Evolutionary conservation across 2,113 vertebrate genomes (phyloP).

Genomic region (Dermatemys mawii): DNA sequence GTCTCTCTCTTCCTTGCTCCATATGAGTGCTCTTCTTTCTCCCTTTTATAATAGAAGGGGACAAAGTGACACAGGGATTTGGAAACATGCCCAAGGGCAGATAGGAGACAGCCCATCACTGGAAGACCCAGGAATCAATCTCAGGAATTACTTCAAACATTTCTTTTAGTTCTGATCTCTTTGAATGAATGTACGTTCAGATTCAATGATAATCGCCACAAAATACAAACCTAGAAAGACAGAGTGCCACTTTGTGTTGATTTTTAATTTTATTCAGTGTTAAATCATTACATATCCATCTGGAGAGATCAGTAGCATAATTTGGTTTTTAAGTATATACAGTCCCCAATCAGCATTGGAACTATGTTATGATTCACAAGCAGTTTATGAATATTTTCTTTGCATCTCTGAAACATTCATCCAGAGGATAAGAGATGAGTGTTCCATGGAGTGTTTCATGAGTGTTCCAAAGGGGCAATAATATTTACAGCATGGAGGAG

Average conservation of each 20-base stretch:
- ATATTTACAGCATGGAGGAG: neutral
- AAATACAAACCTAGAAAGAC: neutral
- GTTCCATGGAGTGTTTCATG: no score
- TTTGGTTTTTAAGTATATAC: slow-evolving; percentile 11
- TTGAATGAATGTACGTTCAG: neutral
- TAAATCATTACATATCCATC: slow-evolving; percentile 9
- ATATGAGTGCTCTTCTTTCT: neutral
- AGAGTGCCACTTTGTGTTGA: neutral
- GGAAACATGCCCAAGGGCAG: neutral
- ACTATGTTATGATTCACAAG: neutral
- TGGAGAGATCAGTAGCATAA: neutral
- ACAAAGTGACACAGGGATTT: neutral
- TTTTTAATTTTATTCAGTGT: neutral
- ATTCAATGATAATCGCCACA: neutral
- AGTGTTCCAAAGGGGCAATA: neutral
- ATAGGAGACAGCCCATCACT: neutral
- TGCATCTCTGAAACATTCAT: neutral
- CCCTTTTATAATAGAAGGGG: neutral
- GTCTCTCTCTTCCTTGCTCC: neutral
- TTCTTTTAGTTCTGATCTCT: slow-evolving; percentile 12
- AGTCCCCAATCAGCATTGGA: neutral
- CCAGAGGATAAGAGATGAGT: neutral
- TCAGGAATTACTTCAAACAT: neutral
- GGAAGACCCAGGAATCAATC: neutral
- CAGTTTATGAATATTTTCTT: neutral